Evolutionary conservation across 2,888 invertebrate species (phyloP).

Genomic region (Sarcophaga rosellei): DNA sequence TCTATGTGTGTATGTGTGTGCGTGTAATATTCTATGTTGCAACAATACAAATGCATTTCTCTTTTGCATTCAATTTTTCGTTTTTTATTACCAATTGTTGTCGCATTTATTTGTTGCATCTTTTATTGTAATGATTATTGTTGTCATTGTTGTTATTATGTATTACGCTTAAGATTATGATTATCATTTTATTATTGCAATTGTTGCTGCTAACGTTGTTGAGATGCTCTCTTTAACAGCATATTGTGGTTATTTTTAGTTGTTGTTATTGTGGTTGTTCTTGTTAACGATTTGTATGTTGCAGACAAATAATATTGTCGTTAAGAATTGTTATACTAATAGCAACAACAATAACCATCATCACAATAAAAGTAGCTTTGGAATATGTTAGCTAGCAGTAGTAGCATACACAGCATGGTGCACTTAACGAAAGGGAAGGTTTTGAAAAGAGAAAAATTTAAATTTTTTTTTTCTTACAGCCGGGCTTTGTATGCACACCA

Average conservation of each 20-base stretch:
- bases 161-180: slow-evolving; percentile 3
- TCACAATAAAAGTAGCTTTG: background rate
- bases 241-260: too few relatives aligned
- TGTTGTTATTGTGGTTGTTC: slow-evolving; percentile 11
- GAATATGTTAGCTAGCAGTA: background rate
- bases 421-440: too few relatives aligned
- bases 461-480: too few relatives aligned
- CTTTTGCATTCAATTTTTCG: background rate
- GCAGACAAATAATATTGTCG: slow-evolving; percentile 46
- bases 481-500: too few relatives aligned
- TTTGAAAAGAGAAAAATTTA: too few relatives aligned
- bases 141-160: slow-evolving; percentile 37
- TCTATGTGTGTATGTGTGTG: background rate
- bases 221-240: background rate
- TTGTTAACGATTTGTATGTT: slow-evolving; percentile 45
- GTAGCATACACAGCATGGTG: too few relatives aligned
- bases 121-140: slow-evolving; percentile 23
- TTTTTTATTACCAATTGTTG: background rate
- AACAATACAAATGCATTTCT: background rate
- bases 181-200: slow-evolving; percentile 36
- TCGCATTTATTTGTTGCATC: slow-evolving; percentile 42
- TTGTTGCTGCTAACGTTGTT: slow-evolving; percentile 9
- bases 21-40: background rate
- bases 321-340: slow-evolving; percentile 53
- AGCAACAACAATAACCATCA: slow-evolving; percentile 14